Evolutionary conservation across 2,797 vertebrate genomes (phyloP).

Genomic region (Coilia nasus): DNA sequence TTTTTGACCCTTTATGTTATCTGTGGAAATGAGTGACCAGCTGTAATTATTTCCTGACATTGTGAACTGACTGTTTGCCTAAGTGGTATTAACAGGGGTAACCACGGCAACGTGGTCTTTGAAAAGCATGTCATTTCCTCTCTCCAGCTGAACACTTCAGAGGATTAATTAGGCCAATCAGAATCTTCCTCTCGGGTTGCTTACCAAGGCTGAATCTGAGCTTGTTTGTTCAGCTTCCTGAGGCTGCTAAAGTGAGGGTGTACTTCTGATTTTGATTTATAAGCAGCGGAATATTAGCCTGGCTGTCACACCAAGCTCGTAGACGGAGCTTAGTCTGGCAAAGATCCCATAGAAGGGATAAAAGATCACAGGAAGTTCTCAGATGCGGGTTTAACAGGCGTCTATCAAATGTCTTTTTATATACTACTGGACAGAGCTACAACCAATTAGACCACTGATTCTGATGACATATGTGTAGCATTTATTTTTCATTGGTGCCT

Average conservation of each 20-base stretch:
- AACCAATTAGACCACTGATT: too few species aligned
- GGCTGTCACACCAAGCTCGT: too few species aligned
- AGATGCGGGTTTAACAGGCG: too few species aligned
- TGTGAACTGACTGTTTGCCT: not conserved
- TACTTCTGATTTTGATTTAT: not conserved
- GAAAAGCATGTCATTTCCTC: slow-evolving; percentile 10
- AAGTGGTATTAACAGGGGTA: not conserved
- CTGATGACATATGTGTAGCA: too few species aligned
- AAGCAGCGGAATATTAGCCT: not conserved
- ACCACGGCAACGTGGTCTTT: not conserved
- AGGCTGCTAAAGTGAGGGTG: not conserved
- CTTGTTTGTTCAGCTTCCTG: not conserved
- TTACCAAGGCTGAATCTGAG: not conserved
- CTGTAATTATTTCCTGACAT: slow-evolving; percentile 19
- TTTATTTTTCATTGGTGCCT: too few species aligned
- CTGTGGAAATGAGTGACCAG: not conserved
- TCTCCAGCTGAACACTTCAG: slow-evolving; percentile 3
- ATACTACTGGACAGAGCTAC: too few species aligned
- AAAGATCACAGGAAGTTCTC: too few species aligned
- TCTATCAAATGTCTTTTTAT: too few species aligned
- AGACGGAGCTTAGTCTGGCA: too few species aligned
- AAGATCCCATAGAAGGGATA: too few species aligned
- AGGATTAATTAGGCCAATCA: slow-evolving; percentile 22
- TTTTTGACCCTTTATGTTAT: not conserved
- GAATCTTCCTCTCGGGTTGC: not conserved